phyloP scores from a whole-genome alignment of 2,888 invertebrate species.

The Celastrina argiolus region DNA sequence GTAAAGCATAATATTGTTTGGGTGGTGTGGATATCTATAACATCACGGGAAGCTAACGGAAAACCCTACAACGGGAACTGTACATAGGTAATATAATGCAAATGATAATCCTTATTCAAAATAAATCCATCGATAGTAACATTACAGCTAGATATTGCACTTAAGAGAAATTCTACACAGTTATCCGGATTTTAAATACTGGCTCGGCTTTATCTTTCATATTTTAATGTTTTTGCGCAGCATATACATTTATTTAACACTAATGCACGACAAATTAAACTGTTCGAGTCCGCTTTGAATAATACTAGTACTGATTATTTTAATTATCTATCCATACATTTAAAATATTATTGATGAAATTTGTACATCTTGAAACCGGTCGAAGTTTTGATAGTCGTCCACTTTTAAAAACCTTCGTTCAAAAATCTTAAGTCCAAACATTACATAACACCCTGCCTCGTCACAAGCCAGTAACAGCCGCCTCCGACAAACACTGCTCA shows the following conservation, averaged over 20 bases:
- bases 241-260: slow-evolving; percentile 42
- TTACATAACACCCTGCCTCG: slow-evolving; percentile 48
- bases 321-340: slow-evolving; percentile 33
- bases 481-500: slow-evolving; percentile 55
- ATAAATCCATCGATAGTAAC: slow-evolving; percentile 23
- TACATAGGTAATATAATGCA: slow-evolving; percentile 18
- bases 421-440: slow-evolving; percentile 32
- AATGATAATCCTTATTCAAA: slow-evolving; percentile 25
- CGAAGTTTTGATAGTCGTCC: slow-evolving; percentile 31
- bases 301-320: slow-evolving; percentile 34
- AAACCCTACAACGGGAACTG: slow-evolving; percentile 39
- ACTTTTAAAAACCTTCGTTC: slow-evolving; percentile 31
- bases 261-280: slow-evolving; percentile 48
- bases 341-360: slow-evolving; percentile 36
- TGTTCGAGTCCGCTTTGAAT: slow-evolving; percentile 39
- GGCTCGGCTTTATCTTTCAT: slow-evolving; percentile 70
- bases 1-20: slow-evolving; percentile 55
- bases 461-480: slow-evolving; percentile 48
- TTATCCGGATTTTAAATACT: slow-evolving; percentile 74
- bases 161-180: slow-evolving; percentile 63
- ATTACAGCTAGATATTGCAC: slow-evolving; percentile 71
- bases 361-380: slow-evolving; percentile 38
- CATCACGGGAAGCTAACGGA: slow-evolving; percentile 59
- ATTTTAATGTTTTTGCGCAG: slow-evolving; percentile 48
- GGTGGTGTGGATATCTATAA: slow-evolving; percentile 52